A percentile compares a stretch with the other conserved stretches of the same genome.
These are phyloP conservation scores for Zaprionus taronus DNA, from an alignment of 1,140 invertebrate species.

Conservation along the genomic window DNA sequence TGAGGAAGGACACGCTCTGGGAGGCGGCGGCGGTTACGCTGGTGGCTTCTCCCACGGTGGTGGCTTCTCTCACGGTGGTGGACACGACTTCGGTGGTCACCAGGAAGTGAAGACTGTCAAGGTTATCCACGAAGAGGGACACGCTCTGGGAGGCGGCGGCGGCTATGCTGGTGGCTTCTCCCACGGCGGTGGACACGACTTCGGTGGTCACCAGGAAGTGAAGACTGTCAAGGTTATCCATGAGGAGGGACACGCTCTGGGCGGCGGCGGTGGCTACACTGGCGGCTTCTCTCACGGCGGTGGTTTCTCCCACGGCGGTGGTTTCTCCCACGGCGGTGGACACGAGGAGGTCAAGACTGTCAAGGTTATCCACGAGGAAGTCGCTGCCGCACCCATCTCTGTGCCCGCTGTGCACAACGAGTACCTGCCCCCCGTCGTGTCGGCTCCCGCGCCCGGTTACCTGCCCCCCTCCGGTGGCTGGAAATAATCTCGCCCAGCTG, in stretches of 20 bases:
- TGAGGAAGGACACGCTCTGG: conserved; percentile 53
- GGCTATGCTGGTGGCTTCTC: conserved; percentile 52
- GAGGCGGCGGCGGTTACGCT: conserved; percentile 48
- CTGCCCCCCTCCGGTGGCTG: conserved; percentile 69
- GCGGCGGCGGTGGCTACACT: conserved; percentile 29
- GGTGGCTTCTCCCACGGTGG: conserved; percentile 41
- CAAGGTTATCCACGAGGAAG: conserved; percentile 71
- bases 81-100: conserved; percentile 54
- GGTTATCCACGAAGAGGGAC: conserved; percentile 66
- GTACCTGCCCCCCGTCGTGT: conserved; percentile 50
- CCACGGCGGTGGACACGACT: conserved; percentile 41
- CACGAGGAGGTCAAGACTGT: conserved; percentile 53
- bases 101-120: conserved; percentile 66
- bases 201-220: conserved; percentile 54
- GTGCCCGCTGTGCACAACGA: conserved; percentile 43
- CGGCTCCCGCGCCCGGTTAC: conserved; percentile 56
- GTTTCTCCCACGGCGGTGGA: conserved; percentile 30
- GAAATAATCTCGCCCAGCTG: conserved; percentile 53
- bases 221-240: conserved; percentile 78
- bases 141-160: conserved; percentile 48
- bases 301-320: conserved; percentile 33
- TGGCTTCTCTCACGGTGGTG: conserved; percentile 41
- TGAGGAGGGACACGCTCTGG: conserved; percentile 58
- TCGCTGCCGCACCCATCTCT: conserved; percentile 43
- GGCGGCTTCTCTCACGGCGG: conserved; percentile 40